Evolutionary conservation across 1,140 invertebrate species (phyloP), one percentile per base, ranked within the genome.

Genomic region (Papilio helenus): DNA sequence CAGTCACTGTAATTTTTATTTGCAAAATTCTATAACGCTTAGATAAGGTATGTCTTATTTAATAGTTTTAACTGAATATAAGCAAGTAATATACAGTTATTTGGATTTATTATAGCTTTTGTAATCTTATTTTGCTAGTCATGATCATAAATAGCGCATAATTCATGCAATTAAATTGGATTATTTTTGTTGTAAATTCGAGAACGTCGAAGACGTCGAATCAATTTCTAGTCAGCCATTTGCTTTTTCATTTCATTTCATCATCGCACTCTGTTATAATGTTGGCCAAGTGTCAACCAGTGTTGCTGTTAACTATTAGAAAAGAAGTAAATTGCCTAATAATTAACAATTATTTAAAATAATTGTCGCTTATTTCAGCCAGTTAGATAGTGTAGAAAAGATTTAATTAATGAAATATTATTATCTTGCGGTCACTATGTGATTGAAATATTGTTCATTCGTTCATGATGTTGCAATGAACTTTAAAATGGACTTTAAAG

Each of bases 161-260:
- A 91, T 89, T 93, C 92, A 94, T 94, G 85, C 82, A 91, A 93
- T 93, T 90, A 93, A 86, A 92, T 93, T 87, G 90, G 93, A 93
- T 94, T 93, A 82, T 90, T 91, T 68, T 88, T 90, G 84, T 84
- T 87, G 87, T 84, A 83, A 88, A 86, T 86, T 89, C 79, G 79
- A 90, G 86, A 90, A 89, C 88, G 92, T 89, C 89, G 89, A 89
- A 42, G 89, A 89, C 88, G 92, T 89, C 89, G 89, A 89, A 42
- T 77, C 76, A 77, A 77, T 90, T 92, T 90, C 84, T 88, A 89
- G 89, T 91, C 92, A 88, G 93, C 93, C 93, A 94, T 94, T 94
- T 94, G 92, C 93, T 93, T 94, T 93, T 92, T 90, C 86, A 89
- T 93, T 92, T 84, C 85, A 87, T 85, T 85, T 87, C 85, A 88